A percentile compares a stretch with the other conserved stretches of the same genome.
phyloP scores from a whole-genome alignment of 2,888 invertebrate genomes.

The Liposcelis brunnea region DNA sequence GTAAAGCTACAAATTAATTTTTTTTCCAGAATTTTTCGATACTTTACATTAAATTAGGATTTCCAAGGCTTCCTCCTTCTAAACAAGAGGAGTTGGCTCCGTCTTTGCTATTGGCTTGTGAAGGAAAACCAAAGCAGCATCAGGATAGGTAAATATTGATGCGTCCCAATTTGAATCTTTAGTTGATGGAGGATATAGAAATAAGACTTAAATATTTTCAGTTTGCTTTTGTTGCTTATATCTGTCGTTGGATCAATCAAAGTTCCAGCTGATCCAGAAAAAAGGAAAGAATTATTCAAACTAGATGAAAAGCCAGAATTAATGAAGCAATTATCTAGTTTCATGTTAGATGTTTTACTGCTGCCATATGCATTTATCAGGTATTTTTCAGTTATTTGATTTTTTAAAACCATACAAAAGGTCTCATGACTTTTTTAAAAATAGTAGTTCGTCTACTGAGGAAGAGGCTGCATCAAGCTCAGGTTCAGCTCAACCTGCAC shows the following conservation, averaged over 20 bases:
- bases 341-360: conserved; percentile 66
- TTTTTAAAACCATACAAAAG: no score
- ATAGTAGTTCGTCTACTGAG: no score
- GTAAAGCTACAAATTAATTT: conserved; percentile 11
- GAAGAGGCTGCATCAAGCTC: no score
- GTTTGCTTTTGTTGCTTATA: conserved; percentile 62
- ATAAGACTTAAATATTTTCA: conserved; percentile 25
- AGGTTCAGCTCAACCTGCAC: no score
- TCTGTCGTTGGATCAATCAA: conserved; percentile 59
- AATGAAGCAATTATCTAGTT: conserved; percentile 48
- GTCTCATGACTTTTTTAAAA: no score
- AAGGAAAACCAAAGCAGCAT: conserved; percentile 64
- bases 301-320: conserved; percentile 55
- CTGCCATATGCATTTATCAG: conserved; percentile 59
- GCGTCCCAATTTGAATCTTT: conserved; percentile 9
- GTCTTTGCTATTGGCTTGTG: conserved; percentile 54
- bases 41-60: conserved; percentile 85
- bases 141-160: conserved; percentile 50
- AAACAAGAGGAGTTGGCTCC: conserved; percentile 62
- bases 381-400: no score
- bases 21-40: conserved; percentile 73
- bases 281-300: conserved; percentile 42
- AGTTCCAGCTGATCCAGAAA: conserved; percentile 41
- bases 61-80: conserved; percentile 56
- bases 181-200: not conserved